Conservation (phyloP, 2,888 invertebrate species). For the Amblyjoppa proteus region DNA sequence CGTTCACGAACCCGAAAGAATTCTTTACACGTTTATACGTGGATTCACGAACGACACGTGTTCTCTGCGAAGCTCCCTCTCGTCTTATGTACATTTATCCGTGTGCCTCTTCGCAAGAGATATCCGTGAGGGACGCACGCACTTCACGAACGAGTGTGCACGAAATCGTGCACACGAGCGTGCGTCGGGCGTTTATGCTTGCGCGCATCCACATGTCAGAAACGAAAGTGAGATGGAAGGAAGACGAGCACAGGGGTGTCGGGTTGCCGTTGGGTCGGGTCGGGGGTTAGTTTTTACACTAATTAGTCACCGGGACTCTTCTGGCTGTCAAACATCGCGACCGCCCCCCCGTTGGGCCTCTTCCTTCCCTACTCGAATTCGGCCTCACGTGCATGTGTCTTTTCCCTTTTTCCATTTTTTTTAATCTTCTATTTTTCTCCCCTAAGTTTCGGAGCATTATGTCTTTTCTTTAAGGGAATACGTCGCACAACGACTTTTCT, state of each 20-base stretch:
- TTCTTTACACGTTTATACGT: constrained; percentile 63
- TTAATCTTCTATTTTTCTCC: constrained; percentile 67
- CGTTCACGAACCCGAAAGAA: constrained; percentile 44
- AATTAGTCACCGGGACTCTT: constrained; percentile 84
- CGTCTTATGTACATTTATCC: constrained; percentile 32
- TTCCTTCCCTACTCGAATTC: constrained; percentile 75
- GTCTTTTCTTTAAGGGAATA: neutral
- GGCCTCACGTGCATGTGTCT: constrained; percentile 71
- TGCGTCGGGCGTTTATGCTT: constrained; percentile 19
- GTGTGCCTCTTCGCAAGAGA: neutral
- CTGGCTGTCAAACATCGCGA: constrained; percentile 82
- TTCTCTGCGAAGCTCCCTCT: constrained; percentile 36
- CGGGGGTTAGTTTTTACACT: constrained; percentile 81
- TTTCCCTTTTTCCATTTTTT: constrained; percentile 53
- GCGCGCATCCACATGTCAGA: constrained; percentile 10
- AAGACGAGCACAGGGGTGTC: constrained; percentile 72
- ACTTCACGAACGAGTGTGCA: neutral
- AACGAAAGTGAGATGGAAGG: constrained; percentile 48
- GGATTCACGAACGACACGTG: constrained; percentile 67
- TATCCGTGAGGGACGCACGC: neutral
- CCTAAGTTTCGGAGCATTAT: constrained; percentile 33
- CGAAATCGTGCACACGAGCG: neutral
- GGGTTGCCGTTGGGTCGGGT: constrained; percentile 75
- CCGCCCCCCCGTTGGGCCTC: constrained; percentile 78
- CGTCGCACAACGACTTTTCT: too few relatives aligned